Evolutionary conservation across 2,888 invertebrate species (phyloP).

Genomic region (Rhingia campestris): DNA sequence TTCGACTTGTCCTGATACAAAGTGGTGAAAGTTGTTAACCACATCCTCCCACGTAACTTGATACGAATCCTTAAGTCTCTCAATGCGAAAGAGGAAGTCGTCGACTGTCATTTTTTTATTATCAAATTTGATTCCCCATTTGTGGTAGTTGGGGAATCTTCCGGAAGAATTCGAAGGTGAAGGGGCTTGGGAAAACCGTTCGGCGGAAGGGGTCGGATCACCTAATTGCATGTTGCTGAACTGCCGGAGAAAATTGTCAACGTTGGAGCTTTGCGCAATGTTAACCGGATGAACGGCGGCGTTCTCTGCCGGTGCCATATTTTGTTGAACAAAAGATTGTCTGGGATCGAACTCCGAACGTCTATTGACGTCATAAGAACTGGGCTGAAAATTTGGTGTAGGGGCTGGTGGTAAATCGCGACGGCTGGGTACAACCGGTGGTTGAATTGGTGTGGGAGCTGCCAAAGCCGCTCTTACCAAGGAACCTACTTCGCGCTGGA

Average conservation of each 20-base stretch:
- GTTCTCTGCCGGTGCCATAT: background rate
- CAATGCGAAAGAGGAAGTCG: background rate
- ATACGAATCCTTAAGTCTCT: too few species aligned
- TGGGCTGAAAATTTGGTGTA: too few species aligned
- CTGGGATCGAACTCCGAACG: background rate
- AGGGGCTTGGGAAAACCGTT: background rate
- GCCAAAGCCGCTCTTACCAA: too few species aligned
- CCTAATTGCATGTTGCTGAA: background rate
- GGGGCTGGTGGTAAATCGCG: too few species aligned
- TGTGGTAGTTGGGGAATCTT: background rate
- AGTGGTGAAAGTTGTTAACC: background rate
- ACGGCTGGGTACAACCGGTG: too few species aligned
- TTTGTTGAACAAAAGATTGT: background rate
- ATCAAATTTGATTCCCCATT: slow-evolving; percentile 5
- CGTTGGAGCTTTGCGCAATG: background rate
- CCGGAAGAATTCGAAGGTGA: background rate
- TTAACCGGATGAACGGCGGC: background rate
- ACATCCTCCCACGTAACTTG: background rate
- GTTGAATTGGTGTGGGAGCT: too few species aligned
- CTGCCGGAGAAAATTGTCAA: background rate
- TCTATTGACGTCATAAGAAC: background rate
- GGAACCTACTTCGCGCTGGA: too few species aligned
- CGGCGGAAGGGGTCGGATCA: background rate
- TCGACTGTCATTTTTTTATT: background rate
- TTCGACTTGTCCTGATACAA: slow-evolving; percentile 1